These are phyloP conservation scores for Centropristis striata DNA, from an alignment of 2,113 vertebrate species.

Conservation along the genomic window DNA sequence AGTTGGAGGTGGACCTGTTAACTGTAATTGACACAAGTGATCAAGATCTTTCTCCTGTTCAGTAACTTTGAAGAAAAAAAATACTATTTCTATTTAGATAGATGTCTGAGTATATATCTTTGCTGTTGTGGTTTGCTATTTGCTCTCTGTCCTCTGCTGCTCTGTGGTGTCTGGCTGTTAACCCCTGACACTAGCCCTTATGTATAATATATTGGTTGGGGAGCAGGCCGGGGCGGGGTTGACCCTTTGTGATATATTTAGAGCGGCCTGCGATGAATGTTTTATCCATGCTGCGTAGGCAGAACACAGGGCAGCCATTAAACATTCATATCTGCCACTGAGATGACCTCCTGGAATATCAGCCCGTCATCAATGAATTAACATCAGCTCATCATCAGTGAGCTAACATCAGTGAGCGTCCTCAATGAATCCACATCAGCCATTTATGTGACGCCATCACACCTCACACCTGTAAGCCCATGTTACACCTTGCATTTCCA, in stretches of 20 bases:
- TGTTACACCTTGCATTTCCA: not conserved
- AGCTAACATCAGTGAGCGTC: slow-evolving; percentile 14
- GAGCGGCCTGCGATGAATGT: slow-evolving; percentile 85
- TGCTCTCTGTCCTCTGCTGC: not conserved
- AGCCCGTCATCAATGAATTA: slow-evolving; percentile 80
- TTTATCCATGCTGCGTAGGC: slow-evolving; percentile 86
- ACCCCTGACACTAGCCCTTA: slow-evolving; percentile 61
- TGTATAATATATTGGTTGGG: slow-evolving; percentile 68
- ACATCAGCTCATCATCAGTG: slow-evolving; percentile 47
- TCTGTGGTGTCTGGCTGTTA: slow-evolving; percentile 56
- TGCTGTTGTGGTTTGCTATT: not conserved
- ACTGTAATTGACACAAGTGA: slow-evolving; percentile 9
- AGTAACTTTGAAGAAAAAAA: not conserved
- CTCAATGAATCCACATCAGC: slow-evolving; percentile 14
- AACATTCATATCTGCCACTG: slow-evolving; percentile 88
- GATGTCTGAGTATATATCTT: not conserved
- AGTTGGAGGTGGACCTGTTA: slow-evolving; percentile 7
- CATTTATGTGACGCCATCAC: slow-evolving; percentile 4
- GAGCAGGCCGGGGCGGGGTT: slow-evolving; percentile 59
- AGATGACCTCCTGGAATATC: slow-evolving; percentile 86
- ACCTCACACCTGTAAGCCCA: not conserved
- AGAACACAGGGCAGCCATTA: slow-evolving; percentile 87
- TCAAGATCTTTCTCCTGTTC: not conserved
- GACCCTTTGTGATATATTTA: slow-evolving; percentile 84
- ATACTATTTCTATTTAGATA: not conserved